Evolutionary conservation across 2,888 invertebrate genomes (phyloP), one percentile per base, ranked within the genome.

Genomic region (Oscheius sp.): DNA sequence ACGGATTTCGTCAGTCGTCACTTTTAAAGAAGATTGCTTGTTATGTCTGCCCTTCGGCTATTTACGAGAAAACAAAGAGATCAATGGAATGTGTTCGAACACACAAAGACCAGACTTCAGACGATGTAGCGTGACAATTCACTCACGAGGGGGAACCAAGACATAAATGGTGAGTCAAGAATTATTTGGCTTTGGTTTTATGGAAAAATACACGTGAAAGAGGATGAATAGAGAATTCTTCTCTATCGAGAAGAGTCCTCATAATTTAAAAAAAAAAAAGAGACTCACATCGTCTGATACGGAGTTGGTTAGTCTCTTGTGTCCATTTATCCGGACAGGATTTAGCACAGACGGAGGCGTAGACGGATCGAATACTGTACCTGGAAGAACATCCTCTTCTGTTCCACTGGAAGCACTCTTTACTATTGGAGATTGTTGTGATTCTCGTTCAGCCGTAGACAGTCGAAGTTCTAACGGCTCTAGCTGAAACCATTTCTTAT

Each of bases 391-490:
- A 28, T 38, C 59, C 26, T 59, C 59, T 14, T 59, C 59, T 6
- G 59, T 59, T 26, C 59, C 59, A 28, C 28, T 44, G 5, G 59
- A 59, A n/a, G 28, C 26, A 20, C 44, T 44, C 28, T 59, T 59
- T 26, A 44, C 41, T 6, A 24, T 2, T 24, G 59, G 44, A 14
- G 54, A 33, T 2, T 17, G 9, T 14, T 54, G 54, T 32, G 54
- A 54, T n/a, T n/a, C n/a, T n/a, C n/a, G n/a, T n/a, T 33, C 33
- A 5, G 32, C 20, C 4, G 38, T 28, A 6, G 26, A n/a, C 12
- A 64, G 26, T 24, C 51, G 36, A 36, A 36, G 41, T n/a, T 49
- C 50, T 1, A 64, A 33, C 9, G 63, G 63, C 22, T 64, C 63
- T 3, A 64, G 26, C 63, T 64, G 33, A 33, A 64, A 3, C n/a